These are phyloP conservation scores for Archaeoteleia sp. DNA, from an alignment of 2,888 invertebrate species.

Conservation along the genomic window DNA sequence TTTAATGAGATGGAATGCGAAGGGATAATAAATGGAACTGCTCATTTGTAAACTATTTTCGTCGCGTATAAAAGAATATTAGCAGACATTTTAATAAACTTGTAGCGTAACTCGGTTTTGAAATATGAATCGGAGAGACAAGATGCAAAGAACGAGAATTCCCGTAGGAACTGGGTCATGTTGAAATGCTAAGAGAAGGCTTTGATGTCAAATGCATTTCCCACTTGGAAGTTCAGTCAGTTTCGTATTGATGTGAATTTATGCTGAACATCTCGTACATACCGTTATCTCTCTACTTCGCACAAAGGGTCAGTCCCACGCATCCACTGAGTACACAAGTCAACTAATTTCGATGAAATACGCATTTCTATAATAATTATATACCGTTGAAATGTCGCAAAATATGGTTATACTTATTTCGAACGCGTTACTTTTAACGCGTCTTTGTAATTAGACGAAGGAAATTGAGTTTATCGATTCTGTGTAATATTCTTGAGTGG, in stretches of 20 bases:
- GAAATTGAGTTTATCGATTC: no score
- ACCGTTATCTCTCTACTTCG: conserved; percentile 41
- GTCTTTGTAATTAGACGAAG: no score
- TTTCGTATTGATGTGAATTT: conserved; percentile 51
- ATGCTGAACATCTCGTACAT: conserved; percentile 43
- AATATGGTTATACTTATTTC: no score
- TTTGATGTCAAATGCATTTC: conserved; percentile 60
- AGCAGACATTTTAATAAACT: conserved; percentile 43
- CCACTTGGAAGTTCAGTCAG: conserved; percentile 55
- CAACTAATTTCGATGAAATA: conserved; percentile 22
- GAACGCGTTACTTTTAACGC: no score
- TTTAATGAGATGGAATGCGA: no score
- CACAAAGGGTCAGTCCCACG: conserved; percentile 42
- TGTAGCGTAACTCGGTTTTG: conserved; percentile 38
- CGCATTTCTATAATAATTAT: no score
- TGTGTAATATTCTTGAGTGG: no score
- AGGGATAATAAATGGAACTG: no score
- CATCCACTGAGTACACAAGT: conserved; percentile 20
- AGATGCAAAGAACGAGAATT: conserved; percentile 51
- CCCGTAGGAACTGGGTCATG: conserved; percentile 55
- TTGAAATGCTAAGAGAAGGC: conserved; percentile 55
- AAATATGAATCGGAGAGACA: conserved; percentile 50
- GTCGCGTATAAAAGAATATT: conserved; percentile 32
- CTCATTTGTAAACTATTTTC: conserved; percentile 1
- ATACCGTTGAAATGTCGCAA: no score